Conservation (phyloP, 2,888 invertebrate species). For the Ceriagrion tenellum region DNA sequence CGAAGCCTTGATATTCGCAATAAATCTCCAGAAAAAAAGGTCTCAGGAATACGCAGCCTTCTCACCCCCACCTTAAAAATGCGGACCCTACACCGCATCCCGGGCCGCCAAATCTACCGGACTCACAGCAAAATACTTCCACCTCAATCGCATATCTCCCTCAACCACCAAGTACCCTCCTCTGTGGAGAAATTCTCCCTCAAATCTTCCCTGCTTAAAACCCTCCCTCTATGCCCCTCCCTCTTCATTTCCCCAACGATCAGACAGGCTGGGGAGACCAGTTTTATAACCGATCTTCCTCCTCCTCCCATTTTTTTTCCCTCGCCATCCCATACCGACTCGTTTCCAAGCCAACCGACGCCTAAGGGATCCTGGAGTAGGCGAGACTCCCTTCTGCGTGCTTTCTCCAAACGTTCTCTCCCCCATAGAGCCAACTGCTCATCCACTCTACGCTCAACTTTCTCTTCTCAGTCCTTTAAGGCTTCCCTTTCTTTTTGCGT, state of each 20-base stretch:
- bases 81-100: background rate
- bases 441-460: background rate
- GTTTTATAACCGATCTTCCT: background rate
- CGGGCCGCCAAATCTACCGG: too few relatives aligned
- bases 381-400: background rate
- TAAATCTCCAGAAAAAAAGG: background rate
- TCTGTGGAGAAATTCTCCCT: background rate
- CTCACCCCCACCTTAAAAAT: background rate
- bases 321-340: background rate
- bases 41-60: background rate
- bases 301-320: background rate
- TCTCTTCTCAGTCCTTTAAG: background rate
- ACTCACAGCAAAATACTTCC: background rate
- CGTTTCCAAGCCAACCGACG: background rate
- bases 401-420: background rate
- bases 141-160: background rate
- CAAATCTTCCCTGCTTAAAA: background rate
- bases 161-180: background rate
- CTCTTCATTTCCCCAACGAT: background rate
- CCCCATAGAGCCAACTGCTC: background rate
- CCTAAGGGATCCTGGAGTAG: background rate
- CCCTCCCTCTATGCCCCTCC: background rate
- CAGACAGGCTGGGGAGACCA: background rate
- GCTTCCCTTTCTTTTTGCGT: background rate
- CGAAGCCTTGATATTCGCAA: slow-evolving; percentile 5